phyloP scores from a whole-genome alignment of 2,113 vertebrate genomes.

The Bostrychus sinensis region DNA sequence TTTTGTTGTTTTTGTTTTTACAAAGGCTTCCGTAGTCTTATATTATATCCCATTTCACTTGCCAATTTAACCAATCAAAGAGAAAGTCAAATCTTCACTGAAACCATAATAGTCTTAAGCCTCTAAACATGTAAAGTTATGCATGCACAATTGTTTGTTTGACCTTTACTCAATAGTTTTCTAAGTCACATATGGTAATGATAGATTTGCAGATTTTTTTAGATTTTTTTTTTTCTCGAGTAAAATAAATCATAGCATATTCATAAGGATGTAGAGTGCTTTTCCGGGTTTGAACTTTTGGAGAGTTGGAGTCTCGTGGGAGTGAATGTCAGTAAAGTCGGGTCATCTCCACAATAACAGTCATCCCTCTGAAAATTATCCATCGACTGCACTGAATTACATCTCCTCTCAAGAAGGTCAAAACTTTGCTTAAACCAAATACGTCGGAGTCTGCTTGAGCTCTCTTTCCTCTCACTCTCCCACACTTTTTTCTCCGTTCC shows the following conservation, averaged over 20 bases:
- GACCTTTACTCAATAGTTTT: not conserved
- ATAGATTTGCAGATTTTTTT: not conserved
- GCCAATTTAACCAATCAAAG: not conserved
- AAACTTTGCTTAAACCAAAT: slow-evolving; percentile 20
- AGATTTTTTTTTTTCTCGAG: too few relatives aligned
- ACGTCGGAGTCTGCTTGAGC: not conserved
- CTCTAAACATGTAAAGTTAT: not conserved
- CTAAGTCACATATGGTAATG: not conserved
- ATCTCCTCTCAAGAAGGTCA: slow-evolving; percentile 18
- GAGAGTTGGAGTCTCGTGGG: not conserved
- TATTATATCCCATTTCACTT: too few relatives aligned
- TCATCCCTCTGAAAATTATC: slow-evolving; percentile 7
- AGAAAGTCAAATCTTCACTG: not conserved
- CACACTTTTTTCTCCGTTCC: not conserved
- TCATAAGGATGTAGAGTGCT: not conserved
- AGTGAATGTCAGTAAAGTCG: not conserved
- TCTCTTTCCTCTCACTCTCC: slow-evolving; percentile 7
- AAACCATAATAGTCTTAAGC: not conserved
- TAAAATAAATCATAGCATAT: too few relatives aligned
- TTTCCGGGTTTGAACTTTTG: not conserved
- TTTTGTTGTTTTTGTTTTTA: too few relatives aligned
- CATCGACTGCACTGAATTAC: not conserved
- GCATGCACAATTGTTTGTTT: too few relatives aligned
- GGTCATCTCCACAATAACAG: not conserved
- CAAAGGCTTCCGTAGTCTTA: too few relatives aligned